Evolutionary conservation across 64 coral and sea anemone genomes (phyloP), one percentile per base, ranked within the genome.

Genomic region (Hydrozoanthus tunicans): DNA sequence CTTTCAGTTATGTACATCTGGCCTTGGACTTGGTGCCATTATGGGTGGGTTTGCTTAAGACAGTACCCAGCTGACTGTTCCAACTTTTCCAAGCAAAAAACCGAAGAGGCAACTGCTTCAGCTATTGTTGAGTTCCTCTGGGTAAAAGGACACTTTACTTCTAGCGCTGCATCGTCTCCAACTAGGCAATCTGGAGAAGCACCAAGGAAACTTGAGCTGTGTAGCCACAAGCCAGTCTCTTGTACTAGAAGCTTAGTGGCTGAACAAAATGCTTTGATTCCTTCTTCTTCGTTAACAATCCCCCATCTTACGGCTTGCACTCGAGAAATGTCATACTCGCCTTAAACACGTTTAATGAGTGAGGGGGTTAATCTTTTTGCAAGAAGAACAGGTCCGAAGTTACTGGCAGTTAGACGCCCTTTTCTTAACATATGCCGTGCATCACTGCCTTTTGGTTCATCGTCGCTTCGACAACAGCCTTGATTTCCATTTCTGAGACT

Each of bases 361-460:
- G 77, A 79, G 77, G 77, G 77, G 12, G 77, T 79, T 58, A 79
- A 17, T 58, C 77, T 79, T 79, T 79, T 79, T 43, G 77, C 77
- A 53, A 55, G 51, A 53, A 79, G 56, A 79, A 79, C 77, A 79
- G 0, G 56, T 9, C 77, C 77, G 56, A 79, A 79, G 17, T 79
- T 79, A 79, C 77, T 79, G 77, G 77, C 77, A 79, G 77, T 79
- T 58, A 51, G 56, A 79, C 77, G 77, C 14, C 77, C 77, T 79
- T 79, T 79, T 79, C 77, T 17, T 55, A 79, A 58, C 51, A 79
- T 79, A 79, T 55, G 26, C 77, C 77, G 51, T 55, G 77, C 51
- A 55, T 53, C 51, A 79, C 56, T 79, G 77, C 15, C 56, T 79
- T 79, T 79, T 79, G 77, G 56, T 58, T 58, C 77, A 55, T 79